Base-by-base conservation (phyloP, 2,797 vertebrate species). In the Yasuhikotakia modesta region DNA sequence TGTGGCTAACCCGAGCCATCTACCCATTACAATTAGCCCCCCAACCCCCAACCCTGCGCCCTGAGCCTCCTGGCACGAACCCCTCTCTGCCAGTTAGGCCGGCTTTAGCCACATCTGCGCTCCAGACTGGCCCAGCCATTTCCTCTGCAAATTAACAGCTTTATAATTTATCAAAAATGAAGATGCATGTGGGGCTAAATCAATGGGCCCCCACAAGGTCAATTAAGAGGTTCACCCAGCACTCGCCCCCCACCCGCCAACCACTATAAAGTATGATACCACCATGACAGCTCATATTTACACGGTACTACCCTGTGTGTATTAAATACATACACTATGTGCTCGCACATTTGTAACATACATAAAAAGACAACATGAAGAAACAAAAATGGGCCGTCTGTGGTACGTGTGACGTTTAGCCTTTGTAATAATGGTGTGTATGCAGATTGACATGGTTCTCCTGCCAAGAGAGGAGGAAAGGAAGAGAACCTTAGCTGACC, bases 161-260 rank as follows among this genome's bases (percentile, higher is more conserved):
- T 95, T 95, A 96, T 98, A 97, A 97, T 98, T 96, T 97, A 97
- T 96, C 95, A 96, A 95, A 95, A 95, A 92, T 95, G 94, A 97
- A 96, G 96, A 97, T 94, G 94, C 96, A 94, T 92, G 91, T 92
- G 92, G 91, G 93, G 90, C 91, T 93, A 93, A 97, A 97, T 97
- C 95, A 96, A 96, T 96, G 94, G 89, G 93, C 89, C 90, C 95
- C 94, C 88, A 92, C 95, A 97, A 97, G 95, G 96, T 98, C 96
- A 97, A 96, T 97, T 96, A 96, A 93, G 84, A 80, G 90, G 91
- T 89, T 86, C 89, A 88, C 91, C 88, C 35, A 45, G 72, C 39
- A 24, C n/a, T 74, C n/a, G 24, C 35, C 45, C 24, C 6, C 30
- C 48, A 68, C 71, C 27, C 22, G 48, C 6, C 32, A 35, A 57